Percentiles rank a stretch among this genome's conserved stretches.
These are phyloP conservation scores for Dorcus parallelipipedus DNA, from an alignment of 2,888 invertebrate species.

Conservation along the genomic window DNA sequence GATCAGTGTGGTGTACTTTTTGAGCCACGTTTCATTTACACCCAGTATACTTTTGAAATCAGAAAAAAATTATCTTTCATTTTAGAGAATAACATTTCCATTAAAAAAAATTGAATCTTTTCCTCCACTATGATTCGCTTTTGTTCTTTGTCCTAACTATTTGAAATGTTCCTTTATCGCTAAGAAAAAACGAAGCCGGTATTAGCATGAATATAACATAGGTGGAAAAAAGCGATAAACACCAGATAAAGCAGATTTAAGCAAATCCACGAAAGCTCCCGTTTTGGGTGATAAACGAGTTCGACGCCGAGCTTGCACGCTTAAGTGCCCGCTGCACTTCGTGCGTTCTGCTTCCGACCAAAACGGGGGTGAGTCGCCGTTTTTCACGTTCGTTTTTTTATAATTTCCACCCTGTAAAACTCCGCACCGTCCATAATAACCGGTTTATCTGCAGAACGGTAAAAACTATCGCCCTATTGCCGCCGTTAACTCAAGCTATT, in stretches of 20 bases:
- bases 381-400: background rate
- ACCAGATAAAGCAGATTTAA: slow-evolving; percentile 24
- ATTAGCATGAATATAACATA: background rate
- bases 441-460: background rate
- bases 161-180: too few species aligned
- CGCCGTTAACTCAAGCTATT: too few species aligned
- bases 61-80: too few species aligned
- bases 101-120: too few species aligned
- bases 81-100: too few species aligned
- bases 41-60: too few species aligned
- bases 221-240: slow-evolving; percentile 20
- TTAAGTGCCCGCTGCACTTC: slow-evolving; percentile 8
- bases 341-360: slow-evolving; percentile 3
- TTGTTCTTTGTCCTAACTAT: too few species aligned
- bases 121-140: too few species aligned
- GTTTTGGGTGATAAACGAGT: slow-evolving; percentile 11
- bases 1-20: too few species aligned
- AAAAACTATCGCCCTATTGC: background rate
- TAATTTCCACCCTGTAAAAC: background rate
- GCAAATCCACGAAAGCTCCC: slow-evolving; percentile 21
- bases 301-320: background rate
- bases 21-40: too few species aligned
- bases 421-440: background rate
- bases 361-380: background rate
- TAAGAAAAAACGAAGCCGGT: background rate